Conservation (phyloP, 2,113 vertebrate genomes). For the Brachyistius frenatus region DNA sequence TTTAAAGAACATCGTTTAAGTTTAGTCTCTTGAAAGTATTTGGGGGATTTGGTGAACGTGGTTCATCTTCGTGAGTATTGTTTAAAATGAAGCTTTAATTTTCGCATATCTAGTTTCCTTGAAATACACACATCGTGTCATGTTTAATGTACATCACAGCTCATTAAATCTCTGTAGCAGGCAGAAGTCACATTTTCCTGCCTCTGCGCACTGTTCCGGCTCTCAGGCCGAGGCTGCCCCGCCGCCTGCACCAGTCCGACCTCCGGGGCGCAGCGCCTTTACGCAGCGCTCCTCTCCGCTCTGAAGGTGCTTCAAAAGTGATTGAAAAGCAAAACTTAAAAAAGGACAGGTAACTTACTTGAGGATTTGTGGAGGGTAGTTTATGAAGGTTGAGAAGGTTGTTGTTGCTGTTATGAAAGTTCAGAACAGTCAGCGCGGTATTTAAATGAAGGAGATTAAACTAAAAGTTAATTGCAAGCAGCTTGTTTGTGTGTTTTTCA, state of each 20-base stretch:
- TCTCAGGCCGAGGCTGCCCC: background rate
- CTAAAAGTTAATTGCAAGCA: conserved; percentile 21
- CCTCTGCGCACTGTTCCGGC: background rate
- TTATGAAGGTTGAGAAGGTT: background rate
- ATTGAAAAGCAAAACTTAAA: background rate
- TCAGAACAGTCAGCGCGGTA: background rate
- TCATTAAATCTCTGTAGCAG: background rate
- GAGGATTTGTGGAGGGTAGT: background rate
- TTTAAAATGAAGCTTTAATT: background rate
- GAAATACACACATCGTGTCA: background rate
- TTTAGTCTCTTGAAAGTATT: no score
- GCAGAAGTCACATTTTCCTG: background rate
- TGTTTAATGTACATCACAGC: no score
- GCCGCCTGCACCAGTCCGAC: conserved; percentile 32
- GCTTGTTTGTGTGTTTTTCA: conserved; percentile 17
- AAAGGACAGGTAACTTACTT: background rate
- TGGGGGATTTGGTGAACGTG: no score
- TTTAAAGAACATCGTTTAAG: no score
- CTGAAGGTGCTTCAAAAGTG: fast-evolving
- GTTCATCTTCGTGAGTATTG: background rate
- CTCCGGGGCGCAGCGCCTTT: conserved; percentile 43
- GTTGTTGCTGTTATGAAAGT: conserved; percentile 5
- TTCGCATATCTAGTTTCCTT: background rate
- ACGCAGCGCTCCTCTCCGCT: conserved; percentile 25
- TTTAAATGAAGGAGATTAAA: conserved; percentile 12